A percentile compares a stretch with the other conserved stretches of the same genome.
These are phyloP conservation scores for Ambastaia sidthimunki DNA, from an alignment of 2,797 vertebrate genomes.

Conservation along the genomic window DNA sequence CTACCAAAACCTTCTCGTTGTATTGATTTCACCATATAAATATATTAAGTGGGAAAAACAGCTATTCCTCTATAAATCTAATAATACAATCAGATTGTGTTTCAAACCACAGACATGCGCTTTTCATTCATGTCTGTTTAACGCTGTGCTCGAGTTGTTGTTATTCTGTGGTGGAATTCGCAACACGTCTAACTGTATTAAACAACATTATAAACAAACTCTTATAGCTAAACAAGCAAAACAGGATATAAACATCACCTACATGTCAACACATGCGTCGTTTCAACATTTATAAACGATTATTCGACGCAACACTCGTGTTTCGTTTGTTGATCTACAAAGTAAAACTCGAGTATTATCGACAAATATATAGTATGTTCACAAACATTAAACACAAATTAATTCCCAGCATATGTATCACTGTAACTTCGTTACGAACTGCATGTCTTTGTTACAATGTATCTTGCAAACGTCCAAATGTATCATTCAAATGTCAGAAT, in stretches of 20 bases:
- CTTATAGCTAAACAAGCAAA: constrained; percentile 11
- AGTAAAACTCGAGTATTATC: neutral
- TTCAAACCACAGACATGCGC: neutral
- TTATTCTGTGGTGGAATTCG: constrained; percentile 36
- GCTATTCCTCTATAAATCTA: too few relatives aligned
- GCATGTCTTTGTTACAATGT: neutral
- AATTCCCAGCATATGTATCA: neutral
- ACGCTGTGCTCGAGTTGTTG: neutral
- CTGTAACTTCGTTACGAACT: neutral
- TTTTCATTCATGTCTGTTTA: neutral
- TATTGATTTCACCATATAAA: too few relatives aligned
- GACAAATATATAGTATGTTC: neutral
- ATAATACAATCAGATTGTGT: neutral
- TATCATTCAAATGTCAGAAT: neutral
- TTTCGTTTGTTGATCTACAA: neutral
- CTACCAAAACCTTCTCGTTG: too few relatives aligned
- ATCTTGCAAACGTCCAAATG: neutral
- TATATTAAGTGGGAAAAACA: too few relatives aligned
- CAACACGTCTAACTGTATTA: constrained; percentile 9
- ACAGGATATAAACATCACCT: neutral
- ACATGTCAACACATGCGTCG: neutral
- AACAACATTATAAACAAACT: constrained; percentile 11
- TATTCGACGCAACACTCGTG: neutral
- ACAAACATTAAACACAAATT: neutral
- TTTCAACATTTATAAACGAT: neutral